phyloP scores from a whole-genome alignment of 1,140 invertebrate species.

The Drosophila nasuta region DNA sequence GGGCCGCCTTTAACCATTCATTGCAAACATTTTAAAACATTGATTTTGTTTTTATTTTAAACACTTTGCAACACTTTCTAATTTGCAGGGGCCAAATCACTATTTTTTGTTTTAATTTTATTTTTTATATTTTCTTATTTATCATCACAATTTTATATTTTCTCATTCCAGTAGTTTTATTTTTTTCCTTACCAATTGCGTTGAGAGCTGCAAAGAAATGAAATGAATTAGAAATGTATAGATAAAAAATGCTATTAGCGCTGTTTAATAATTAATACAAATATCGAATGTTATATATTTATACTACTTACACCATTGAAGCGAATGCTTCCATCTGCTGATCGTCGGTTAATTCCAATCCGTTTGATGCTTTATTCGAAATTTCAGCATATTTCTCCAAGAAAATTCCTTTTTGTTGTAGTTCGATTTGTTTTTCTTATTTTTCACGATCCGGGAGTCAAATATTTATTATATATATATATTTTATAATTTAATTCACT shows the following conservation, averaged over 20 bases:
- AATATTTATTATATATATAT: constrained; percentile 39
- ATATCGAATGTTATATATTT: not conserved
- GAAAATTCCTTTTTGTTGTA: constrained; percentile 57
- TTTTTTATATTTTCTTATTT: constrained; percentile 11
- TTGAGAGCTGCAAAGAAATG: constrained; percentile 56
- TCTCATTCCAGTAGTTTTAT: constrained; percentile 32
- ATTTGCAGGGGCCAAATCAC: constrained; percentile 27
- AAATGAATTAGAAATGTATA: not conserved
- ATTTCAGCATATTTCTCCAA: constrained; percentile 57
- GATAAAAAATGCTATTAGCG: not conserved
- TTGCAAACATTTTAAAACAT: constrained; percentile 6
- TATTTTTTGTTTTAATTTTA: constrained; percentile 11
- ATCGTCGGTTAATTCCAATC: constrained; percentile 45
- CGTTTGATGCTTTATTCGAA: constrained; percentile 73
- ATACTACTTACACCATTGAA: constrained; percentile 70
- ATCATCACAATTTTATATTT: constrained; percentile 25
- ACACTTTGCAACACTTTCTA: constrained; percentile 45
- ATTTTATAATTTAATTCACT: constrained; percentile 16
- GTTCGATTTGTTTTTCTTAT: constrained; percentile 34
- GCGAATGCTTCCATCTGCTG: constrained; percentile 31
- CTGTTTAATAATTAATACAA: too few species aligned
- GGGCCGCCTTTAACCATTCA: constrained; percentile 3
- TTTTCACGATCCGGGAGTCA: constrained; percentile 47
- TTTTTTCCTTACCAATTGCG: constrained; percentile 70
- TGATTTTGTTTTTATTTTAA: constrained; percentile 16